phyloP scores from a whole-genome alignment of 2,113 vertebrate species.

The Mormoops blainvillei region DNA sequence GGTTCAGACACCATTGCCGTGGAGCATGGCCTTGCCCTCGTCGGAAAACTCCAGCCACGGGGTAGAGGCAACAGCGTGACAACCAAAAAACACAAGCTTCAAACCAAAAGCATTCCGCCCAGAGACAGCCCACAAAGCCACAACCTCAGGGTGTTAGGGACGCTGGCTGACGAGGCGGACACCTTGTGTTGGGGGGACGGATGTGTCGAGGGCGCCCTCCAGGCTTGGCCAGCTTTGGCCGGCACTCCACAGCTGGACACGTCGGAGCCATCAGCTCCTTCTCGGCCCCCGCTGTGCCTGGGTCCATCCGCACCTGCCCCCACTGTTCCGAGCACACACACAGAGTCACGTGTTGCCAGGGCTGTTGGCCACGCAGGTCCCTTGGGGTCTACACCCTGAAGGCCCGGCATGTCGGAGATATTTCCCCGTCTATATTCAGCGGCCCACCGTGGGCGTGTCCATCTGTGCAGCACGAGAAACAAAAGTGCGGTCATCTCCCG shows the following conservation, averaged over 20 bases:
- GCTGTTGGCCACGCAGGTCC: accelerated
- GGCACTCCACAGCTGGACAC: too few relatives aligned
- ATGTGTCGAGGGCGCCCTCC: accelerated
- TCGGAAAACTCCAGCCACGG: not conserved
- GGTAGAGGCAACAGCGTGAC: too few relatives aligned
- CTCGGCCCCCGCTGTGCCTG: not conserved
- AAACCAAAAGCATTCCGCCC: not conserved
- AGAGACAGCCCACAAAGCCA: not conserved
- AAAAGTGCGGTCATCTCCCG: accelerated
- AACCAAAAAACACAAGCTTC: too few relatives aligned
- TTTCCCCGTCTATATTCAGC: too few relatives aligned
- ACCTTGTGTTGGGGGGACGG: too few relatives aligned
- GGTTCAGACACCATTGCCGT: not conserved
- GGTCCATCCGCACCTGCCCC: accelerated
- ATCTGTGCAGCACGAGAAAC: accelerated
- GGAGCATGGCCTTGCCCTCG: accelerated
- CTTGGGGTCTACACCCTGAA: too few relatives aligned
- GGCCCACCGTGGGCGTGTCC: too few relatives aligned
- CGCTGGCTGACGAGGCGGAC: accelerated
- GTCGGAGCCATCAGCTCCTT: not conserved
- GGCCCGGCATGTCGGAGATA: accelerated
- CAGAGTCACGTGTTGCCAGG: too few relatives aligned
- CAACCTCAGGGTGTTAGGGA: not conserved
- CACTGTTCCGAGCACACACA: accelerated
- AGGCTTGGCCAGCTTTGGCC: too few relatives aligned